Evolutionary conservation across 2,113 vertebrate species (phyloP), one percentile per base, ranked within the genome.

Genomic region (Electrona antarctica): DNA sequence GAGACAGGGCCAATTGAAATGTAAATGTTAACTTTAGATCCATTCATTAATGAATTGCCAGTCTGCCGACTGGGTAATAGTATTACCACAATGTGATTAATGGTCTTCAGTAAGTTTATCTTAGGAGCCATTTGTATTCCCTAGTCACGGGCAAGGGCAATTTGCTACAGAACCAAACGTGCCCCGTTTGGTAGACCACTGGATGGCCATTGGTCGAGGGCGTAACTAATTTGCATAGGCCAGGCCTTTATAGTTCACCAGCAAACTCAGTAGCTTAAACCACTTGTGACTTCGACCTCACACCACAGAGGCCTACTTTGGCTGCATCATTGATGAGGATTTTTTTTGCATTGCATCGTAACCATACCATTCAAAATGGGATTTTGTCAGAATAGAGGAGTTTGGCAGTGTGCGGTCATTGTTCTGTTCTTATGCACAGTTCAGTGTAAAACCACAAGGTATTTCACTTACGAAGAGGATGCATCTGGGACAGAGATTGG

Each of bases 401-500:
- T 60, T 52, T 68, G 9, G 47, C 28, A 70, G 54, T 87, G 12
- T 49, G 7, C 81, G 15, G 13, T 76, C 46, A 21, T 92, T 10
- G 47, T 62, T 50, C 63, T 86, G 11, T 60, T 84, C n/a, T 2
- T 87, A 14, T 47, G 15, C 69, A 29, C 61, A 0, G 76, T 47
- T 60, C 65, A 68, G 12, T 80, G 74, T 0, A 83, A 92, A 29
- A 93, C 87, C 0, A 88, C 89, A 0, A 87, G 88, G 41, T 94
- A 94, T 76, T 56, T 88, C 73, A 92, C 81, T 4, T 90, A 90
- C 28, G 92, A 93, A 63, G 89, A 93, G 58, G 88, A 92, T 3
- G 71, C 80, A 0, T 79, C 87, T 0, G 90, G 91, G 8, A 93
- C 90, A 0, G 67, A 93, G 54, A 90, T 92, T 0, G 87, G 90